phyloP scores from a whole-genome alignment of 2,888 invertebrate genomes.

The Watsonalla binaria region DNA sequence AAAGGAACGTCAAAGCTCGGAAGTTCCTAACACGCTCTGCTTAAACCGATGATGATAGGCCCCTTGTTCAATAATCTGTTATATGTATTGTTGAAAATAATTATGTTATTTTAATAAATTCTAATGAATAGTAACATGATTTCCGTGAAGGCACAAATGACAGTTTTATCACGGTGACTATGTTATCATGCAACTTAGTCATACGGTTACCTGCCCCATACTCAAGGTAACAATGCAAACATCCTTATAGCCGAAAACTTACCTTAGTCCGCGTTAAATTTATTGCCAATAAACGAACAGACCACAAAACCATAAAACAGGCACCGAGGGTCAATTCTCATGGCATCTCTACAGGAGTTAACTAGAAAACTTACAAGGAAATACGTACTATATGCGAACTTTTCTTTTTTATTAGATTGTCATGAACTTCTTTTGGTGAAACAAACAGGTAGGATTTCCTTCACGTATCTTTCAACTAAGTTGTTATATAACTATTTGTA shows the following conservation, averaged over 20 bases:
- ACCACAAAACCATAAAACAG: conserved; percentile 49
- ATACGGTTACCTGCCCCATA: conserved; percentile 9
- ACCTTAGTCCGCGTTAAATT: conserved; percentile 47
- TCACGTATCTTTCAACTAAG: no score
- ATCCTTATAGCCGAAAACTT: conserved; percentile 44
- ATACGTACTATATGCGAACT: conserved; percentile 26
- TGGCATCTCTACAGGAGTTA: conserved; percentile 44
- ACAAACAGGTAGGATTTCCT: conserved; percentile 3
- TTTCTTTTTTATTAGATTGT: conserved; percentile 23
- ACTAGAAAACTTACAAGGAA: conserved; percentile 14
- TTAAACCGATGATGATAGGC: no score
- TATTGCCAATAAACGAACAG: conserved; percentile 56
- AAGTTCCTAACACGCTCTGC: no score
- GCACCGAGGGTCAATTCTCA: conserved; percentile 41
- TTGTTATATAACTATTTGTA: no score
- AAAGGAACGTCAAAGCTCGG: no score
- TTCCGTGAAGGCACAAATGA: no score
- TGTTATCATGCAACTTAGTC: neutral
- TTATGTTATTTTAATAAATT: no score
- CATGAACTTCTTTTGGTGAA: conserved; percentile 13
- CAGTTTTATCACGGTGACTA: no score
- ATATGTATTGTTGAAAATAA: no score
- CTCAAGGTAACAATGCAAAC: conserved; percentile 31
- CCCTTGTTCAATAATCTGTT: no score
- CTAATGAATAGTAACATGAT: no score